A percentile compares a stretch with the other conserved stretches of the same genome.
Conservation (phyloP, 2,888 invertebrate species). For the Eulithis testata region DNA sequence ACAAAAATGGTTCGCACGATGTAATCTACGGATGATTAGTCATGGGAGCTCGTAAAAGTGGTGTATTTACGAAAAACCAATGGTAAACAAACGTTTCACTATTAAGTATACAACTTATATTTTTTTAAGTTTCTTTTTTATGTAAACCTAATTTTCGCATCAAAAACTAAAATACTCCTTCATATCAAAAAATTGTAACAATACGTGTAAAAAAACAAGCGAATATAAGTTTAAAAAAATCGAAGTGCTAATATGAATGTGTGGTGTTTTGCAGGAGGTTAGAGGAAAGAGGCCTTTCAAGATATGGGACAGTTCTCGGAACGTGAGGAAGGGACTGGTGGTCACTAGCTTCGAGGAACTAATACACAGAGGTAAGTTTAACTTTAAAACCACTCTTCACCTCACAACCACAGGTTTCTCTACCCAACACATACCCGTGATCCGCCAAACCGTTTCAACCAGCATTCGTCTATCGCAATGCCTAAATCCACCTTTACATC, state of each 20-base stretch:
- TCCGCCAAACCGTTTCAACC: no score
- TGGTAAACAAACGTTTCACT: constrained; percentile 36
- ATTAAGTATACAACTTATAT: neutral
- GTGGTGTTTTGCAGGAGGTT: constrained; percentile 89
- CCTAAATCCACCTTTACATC: no score
- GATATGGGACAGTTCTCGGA: constrained; percentile 98
- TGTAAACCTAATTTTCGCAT: neutral
- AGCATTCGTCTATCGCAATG: no score
- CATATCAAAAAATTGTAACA: neutral
- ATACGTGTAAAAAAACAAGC: neutral
- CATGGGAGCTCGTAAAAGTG: constrained; percentile 42
- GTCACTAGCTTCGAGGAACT: constrained; percentile 96
- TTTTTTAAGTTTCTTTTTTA: neutral
- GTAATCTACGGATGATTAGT: constrained; percentile 37
- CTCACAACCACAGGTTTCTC: neutral
- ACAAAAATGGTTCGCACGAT: constrained; percentile 33
- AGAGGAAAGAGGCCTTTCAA: constrained; percentile 98
- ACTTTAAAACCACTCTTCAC: neutral
- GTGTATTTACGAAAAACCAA: constrained; percentile 42
- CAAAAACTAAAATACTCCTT: neutral
- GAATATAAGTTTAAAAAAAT: neutral
- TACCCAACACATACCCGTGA: no score
- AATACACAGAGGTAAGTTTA: constrained; percentile 88
- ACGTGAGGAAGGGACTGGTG: constrained; percentile 96
- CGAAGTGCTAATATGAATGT: constrained; percentile 21